Conservation (phyloP, 2,113 vertebrate genomes). For the Fulica atra region DNA sequence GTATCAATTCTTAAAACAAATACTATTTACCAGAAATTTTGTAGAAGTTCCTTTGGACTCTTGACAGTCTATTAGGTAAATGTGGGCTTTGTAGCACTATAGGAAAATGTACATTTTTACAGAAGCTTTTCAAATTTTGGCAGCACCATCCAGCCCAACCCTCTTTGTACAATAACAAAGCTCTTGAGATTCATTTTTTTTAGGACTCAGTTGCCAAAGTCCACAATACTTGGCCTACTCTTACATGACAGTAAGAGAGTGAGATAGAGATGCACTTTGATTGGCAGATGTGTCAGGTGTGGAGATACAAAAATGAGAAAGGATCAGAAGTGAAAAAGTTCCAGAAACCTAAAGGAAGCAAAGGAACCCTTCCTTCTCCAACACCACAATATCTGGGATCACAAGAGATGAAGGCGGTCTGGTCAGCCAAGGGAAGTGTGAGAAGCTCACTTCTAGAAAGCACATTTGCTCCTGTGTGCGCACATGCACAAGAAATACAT, state of each 20-base stretch:
- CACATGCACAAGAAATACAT: not conserved
- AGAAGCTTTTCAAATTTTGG: constrained; percentile 14
- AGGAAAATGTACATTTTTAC: not conserved
- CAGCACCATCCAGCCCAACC: not conserved
- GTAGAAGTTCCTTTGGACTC: not conserved
- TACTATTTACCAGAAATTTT: constrained; percentile 31
- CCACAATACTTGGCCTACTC: not conserved
- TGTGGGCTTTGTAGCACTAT: not conserved
- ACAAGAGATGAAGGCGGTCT: not conserved
- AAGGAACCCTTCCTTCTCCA: not conserved
- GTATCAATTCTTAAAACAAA: not conserved
- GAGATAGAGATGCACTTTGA: not conserved
- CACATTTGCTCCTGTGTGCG: not conserved
- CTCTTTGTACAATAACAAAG: not conserved
- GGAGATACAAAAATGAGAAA: not conserved
- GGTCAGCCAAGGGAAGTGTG: not conserved
- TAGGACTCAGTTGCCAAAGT: not conserved
- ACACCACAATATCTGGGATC: not conserved
- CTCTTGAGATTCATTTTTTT: not conserved
- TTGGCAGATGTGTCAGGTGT: not conserved
- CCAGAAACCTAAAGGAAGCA: not conserved
- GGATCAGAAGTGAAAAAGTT: not conserved
- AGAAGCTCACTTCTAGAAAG: not conserved
- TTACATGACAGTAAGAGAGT: not conserved
- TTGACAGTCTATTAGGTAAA: not conserved